phyloP scores from a whole-genome alignment of 2,888 invertebrate species.

The Helicoverpa assulta region DNA sequence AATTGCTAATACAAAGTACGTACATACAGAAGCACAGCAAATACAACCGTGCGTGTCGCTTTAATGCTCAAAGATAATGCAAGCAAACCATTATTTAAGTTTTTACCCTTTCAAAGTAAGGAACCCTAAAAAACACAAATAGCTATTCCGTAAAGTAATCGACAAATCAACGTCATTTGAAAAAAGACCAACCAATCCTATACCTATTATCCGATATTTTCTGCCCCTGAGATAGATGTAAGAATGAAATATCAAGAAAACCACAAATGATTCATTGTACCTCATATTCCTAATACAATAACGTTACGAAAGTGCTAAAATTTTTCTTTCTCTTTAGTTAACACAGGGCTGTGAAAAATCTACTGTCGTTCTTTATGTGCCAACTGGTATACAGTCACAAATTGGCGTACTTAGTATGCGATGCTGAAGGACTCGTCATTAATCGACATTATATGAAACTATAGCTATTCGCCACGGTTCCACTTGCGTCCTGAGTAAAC shows the following conservation, averaged over 20 bases:
- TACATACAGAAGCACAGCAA: conserved; percentile 70
- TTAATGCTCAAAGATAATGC: conserved; percentile 45
- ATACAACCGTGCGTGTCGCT: conserved; percentile 62
- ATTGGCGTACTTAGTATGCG: conserved; percentile 38
- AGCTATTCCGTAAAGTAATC: no score
- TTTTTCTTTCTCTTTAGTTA: conserved; percentile 2
- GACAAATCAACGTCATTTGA: no score
- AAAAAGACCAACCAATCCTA: no score
- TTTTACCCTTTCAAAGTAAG: no score
- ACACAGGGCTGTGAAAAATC: conserved; percentile 19
- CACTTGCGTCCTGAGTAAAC: no score
- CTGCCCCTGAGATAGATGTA: no score
- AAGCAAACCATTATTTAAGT: neutral
- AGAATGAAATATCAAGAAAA: no score
- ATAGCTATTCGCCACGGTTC: neutral
- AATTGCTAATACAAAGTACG: conserved; percentile 88
- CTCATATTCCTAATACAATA: neutral
- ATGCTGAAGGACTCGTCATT: conserved; percentile 22
- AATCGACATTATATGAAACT: conserved; percentile 26
- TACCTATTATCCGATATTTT: no score
- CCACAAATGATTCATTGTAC: neutral
- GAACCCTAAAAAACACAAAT: no score
- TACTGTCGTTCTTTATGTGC: conserved; percentile 14
- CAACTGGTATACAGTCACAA: conserved; percentile 19
- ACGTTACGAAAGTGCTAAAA: neutral